These are phyloP conservation scores for Nothobranchius furzeri DNA, from an alignment of 2,113 vertebrate species.

Conservation along the genomic window DNA sequence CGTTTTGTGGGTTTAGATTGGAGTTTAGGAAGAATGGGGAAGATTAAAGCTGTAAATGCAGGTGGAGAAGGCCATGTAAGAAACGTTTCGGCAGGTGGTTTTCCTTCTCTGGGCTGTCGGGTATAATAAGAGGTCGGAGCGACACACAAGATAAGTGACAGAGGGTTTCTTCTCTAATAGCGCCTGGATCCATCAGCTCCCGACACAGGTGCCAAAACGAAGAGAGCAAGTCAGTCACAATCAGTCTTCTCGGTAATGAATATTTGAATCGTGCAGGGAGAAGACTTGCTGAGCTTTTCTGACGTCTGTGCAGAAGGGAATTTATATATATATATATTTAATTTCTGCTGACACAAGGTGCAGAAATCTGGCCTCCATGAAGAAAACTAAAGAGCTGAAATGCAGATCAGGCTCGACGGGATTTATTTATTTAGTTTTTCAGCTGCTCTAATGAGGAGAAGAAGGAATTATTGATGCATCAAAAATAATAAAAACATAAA, in stretches of 20 bases:
- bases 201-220: constrained; percentile 26
- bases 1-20: neutral
- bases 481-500: constrained; percentile 2
- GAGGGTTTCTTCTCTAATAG: constrained; percentile 49
- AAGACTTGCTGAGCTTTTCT: constrained; percentile 2
- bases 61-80: constrained; percentile 1
- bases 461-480: neutral
- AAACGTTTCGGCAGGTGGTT: constrained; percentile 18
- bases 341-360: constrained; percentile 26
- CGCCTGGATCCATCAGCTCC: constrained; percentile 36
- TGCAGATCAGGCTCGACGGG: constrained; percentile 14
- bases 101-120: constrained; percentile 49
- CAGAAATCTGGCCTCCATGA: constrained; percentile 22
- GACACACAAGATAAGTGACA: constrained; percentile 45
- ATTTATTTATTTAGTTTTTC: constrained; percentile 29
- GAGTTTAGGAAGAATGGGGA: neutral
- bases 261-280: constrained; percentile 44
- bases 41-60: constrained; percentile 46
- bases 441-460: constrained; percentile 1
- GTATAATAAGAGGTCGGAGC: constrained; percentile 38
- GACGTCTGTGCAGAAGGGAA: constrained; percentile 14
- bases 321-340: neutral
- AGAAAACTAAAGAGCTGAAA: constrained; percentile 11
- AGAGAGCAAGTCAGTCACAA: constrained; percentile 51
- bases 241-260: constrained; percentile 57